Base-by-base conservation (phyloP, 2,888 invertebrate genomes). In the Ormyrus labotus region DNA sequence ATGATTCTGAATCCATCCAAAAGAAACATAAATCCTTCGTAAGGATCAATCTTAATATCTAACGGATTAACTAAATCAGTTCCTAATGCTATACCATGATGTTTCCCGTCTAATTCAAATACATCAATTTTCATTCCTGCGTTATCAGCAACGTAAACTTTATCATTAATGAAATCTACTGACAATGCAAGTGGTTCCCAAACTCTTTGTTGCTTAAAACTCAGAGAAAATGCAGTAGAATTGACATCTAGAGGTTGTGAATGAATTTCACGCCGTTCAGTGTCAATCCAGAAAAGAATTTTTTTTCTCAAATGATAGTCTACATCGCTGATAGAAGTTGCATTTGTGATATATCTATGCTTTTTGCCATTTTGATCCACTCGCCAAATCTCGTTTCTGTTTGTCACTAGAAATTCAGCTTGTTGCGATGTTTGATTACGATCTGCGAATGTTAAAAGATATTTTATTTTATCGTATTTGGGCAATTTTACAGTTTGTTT, bases 261-360 rank as follows among this genome's bases (percentile, higher is more conserved):
- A 51, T 75, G 58, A 11, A 82, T 75, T 51, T 78, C 78, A 7
- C 45, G 63, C 13, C 19, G 58, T 45, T 57, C 55, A 6, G 55
- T 34, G 13, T 82, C 78, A 11, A 80, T 76, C 80, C 80, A 82
- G 50, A 78, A 78, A 2, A 82, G 13, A 53, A 82, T 10, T 13
- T 80, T 80, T 65, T 76, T 80, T 60, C 11, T 8, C 5, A 60
- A 7, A 48, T 82, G 80, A 50, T 82, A 80, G 55, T 80, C 75
- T 8, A 82, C 64, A 11, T 82, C 78, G 11, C 11, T 50, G 9
- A 82, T 67, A 13, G 71, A 51, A 9, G 55, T 67, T 65, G 74
- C 9, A 11, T 77, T 80, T 0, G 64, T 80, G 6, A 5, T 9
- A 55, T 78, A 82, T 70, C 13, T 60, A 57, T 67, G 47, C 11